Base-by-base conservation (phyloP, 1,140 invertebrate genomes). In the Caenorhabditis tropicalis region DNA sequence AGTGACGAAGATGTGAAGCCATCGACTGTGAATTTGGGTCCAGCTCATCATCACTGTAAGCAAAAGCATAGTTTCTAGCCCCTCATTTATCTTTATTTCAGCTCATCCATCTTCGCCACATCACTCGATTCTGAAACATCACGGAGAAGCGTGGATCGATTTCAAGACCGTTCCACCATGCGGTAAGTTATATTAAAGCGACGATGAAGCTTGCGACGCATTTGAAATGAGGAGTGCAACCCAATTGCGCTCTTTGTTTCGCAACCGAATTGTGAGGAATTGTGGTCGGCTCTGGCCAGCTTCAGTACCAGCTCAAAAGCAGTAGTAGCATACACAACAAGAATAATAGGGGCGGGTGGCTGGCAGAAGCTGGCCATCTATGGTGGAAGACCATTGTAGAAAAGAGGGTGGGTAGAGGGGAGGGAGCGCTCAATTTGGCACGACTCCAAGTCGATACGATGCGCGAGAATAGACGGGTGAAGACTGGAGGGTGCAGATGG, bases 41-140 rank as follows among this genome's bases (percentile, higher is more conserved):
- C 60, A 49, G 58, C 36, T 43, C 82, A 65, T 74, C 83, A 51
- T 79, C 86, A 84, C 33, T 60, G 85, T 86, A 29, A 43, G 82
- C 9, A n/a, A 46, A 16, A 2, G 16, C 5, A 79, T 19, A 29
- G 16, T 43, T n/a, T n/a, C n/a, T n/a, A n/a, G n/a, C n/a, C n/a
- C n/a, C n/a, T 46, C 29, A 83, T 19, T 10, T 29, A 24, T 36
- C 10, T 79, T 70, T 21, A 9, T 79, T 83, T 70, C 82, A 65
- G 74, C 81, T 43, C 79, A 49, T 29, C 56, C 33, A 24, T 39
- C 29, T n/a, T 74, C 80, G 19, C 79, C 83, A 53, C 86, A 81
- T 43, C 85, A 83, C n/a, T 86, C 86, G 49, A 87, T 87, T 70
- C 60, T 87, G 49, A 87, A 87, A 81, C 85, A 87, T 51, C 43